Evolutionary conservation across 2,888 invertebrate genomes (phyloP).

Genomic region (Leptura quadrifasciata): DNA sequence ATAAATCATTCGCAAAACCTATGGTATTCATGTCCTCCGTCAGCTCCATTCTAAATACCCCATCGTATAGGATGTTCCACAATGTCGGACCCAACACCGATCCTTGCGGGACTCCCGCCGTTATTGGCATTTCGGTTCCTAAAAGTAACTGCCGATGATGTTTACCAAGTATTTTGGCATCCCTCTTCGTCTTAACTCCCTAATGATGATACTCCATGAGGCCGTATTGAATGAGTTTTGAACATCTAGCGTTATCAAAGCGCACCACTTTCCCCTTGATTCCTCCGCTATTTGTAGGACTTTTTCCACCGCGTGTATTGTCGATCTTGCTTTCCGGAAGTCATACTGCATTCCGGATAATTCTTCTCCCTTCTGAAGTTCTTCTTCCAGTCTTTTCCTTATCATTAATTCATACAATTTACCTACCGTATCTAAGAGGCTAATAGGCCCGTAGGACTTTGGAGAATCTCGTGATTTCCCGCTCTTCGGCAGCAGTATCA

Average conservation of each 20-base stretch:
- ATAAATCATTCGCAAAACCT: conserved; percentile 44
- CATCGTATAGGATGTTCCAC: background rate
- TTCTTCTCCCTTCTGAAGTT: too few species aligned
- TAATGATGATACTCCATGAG: background rate
- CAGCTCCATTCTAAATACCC: too few species aligned
- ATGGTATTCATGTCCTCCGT: conserved; percentile 18
- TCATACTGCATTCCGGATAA: too few species aligned
- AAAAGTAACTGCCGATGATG: background rate
- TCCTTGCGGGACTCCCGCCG: conserved; percentile 12
- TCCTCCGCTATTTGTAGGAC: too few species aligned
- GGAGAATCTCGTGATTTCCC: too few species aligned
- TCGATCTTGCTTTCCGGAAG: too few species aligned
- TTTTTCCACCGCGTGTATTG: background rate
- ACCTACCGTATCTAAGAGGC: too few species aligned
- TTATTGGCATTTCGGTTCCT: background rate
- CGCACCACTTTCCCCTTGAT: background rate
- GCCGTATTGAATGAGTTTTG: conserved; percentile 34
- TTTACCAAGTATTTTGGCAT: background rate
- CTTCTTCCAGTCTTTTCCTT: too few species aligned
- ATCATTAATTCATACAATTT: too few species aligned
- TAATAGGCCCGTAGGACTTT: too few species aligned
- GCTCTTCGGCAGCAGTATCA: too few species aligned
- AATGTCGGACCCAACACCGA: too few species aligned
- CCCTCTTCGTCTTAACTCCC: background rate
- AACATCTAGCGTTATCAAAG: conserved; percentile 6